phyloP scores from a whole-genome alignment of 2,113 vertebrate genomes.

The Ursus arctos region DNA sequence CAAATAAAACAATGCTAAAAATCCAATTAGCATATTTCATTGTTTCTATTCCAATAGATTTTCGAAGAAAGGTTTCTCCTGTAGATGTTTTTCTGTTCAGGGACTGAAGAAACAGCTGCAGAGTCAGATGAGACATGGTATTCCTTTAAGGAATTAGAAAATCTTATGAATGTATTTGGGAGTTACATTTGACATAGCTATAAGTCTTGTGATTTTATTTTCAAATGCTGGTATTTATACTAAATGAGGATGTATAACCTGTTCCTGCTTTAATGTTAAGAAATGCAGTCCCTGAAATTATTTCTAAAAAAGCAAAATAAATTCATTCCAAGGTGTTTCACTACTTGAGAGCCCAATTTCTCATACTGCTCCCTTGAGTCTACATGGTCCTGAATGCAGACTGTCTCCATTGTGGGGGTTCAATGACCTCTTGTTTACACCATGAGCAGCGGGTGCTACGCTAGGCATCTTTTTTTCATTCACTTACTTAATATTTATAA shows the following conservation, averaged over 20 bases:
- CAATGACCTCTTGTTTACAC: neutral
- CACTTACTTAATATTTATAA: neutral
- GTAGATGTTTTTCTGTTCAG: neutral
- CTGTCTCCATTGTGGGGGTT: neutral
- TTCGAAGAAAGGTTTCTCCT: constrained; percentile 9
- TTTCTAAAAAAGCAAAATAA: neutral
- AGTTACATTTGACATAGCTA: neutral
- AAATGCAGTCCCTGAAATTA: constrained; percentile 33
- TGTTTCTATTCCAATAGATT: neutral
- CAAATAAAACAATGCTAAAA: constrained; percentile 10
- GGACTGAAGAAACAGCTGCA: neutral
- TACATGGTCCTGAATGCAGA: neutral
- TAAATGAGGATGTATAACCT: neutral
- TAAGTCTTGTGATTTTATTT: constrained; percentile 12
- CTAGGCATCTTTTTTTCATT: neutral
- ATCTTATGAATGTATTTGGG: neutral
- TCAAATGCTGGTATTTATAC: neutral
- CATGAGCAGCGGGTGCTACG: neutral
- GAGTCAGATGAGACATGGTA: neutral
- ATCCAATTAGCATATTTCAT: neutral
- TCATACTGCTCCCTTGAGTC: neutral
- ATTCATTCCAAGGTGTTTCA: neutral
- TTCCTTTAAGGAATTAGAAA: constrained; percentile 47
- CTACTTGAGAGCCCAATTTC: neutral
- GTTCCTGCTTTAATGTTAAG: neutral